A percentile compares a stretch with the other conserved stretches of the same genome.
phyloP scores from a whole-genome alignment of 2,888 invertebrate genomes.

The Spodoptera picta region DNA sequence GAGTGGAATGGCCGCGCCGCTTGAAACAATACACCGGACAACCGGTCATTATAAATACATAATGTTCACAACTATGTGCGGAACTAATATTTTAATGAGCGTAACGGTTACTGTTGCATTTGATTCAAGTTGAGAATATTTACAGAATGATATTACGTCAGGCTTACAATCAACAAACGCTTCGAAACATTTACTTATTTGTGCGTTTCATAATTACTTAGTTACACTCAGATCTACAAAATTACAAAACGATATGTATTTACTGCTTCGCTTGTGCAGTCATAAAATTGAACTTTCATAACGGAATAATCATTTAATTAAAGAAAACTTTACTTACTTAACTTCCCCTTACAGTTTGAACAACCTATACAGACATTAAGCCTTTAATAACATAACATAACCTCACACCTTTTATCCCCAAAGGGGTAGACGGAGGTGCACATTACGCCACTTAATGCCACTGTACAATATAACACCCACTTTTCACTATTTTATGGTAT shows the following conservation, averaged over 20 bases:
- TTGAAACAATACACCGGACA: constrained; percentile 65
- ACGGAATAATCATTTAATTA: too few relatives aligned
- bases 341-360: too few relatives aligned
- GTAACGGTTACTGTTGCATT: constrained; percentile 25
- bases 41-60: constrained; percentile 55
- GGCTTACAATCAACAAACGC: constrained; percentile 13
- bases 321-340: too few relatives aligned
- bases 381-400: too few relatives aligned
- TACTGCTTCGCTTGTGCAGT: constrained; percentile 5
- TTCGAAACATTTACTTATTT: constrained; percentile 7
- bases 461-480: too few relatives aligned
- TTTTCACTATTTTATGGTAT: too few relatives aligned
- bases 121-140: constrained; percentile 41
- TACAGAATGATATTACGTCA: constrained; percentile 37
- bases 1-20: constrained; percentile 55
- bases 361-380: too few relatives aligned
- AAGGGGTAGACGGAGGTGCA: too few relatives aligned
- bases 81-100: constrained; percentile 55
- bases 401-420: too few relatives aligned
- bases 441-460: too few relatives aligned
- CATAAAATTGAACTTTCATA: constrained; percentile 15
- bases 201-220: neutral
- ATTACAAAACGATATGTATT: too few relatives aligned
- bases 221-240: neutral
- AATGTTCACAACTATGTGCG: constrained; percentile 54